Conservation (phyloP, 2,888 invertebrate species). For the Phasia obesa region DNA sequence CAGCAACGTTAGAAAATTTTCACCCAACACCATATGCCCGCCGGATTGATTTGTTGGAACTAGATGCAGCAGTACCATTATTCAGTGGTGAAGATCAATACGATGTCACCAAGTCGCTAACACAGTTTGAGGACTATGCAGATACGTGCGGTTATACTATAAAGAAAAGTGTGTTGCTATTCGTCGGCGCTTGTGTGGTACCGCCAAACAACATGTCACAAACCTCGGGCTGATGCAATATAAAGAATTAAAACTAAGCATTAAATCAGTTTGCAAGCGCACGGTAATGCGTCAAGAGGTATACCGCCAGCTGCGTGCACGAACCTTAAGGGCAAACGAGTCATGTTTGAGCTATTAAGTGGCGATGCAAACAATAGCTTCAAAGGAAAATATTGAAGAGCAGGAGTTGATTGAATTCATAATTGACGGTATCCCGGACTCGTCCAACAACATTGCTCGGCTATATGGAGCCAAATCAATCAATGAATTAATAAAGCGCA, state of each 20-base stretch:
- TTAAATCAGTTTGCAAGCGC: slow-evolving; percentile 7
- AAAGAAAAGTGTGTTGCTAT: slow-evolving; percentile 23
- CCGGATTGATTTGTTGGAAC: too few species aligned
- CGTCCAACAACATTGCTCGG: too few species aligned
- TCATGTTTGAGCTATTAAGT: slow-evolving; percentile 48
- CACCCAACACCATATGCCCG: too few species aligned
- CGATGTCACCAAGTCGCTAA: background rate
- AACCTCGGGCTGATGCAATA: background rate
- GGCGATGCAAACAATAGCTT: slow-evolving; percentile 46
- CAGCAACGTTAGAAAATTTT: too few species aligned
- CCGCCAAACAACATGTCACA: background rate
- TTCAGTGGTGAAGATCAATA: too few species aligned
- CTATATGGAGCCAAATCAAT: too few species aligned
- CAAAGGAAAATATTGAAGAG: too few species aligned
- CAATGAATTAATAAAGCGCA: too few species aligned
- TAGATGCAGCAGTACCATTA: too few species aligned
- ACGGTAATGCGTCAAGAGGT: slow-evolving; percentile 39
- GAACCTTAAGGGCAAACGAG: slow-evolving; percentile 16
- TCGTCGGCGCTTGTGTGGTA: slow-evolving; percentile 12
- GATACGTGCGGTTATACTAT: background rate
- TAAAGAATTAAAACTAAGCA: background rate
- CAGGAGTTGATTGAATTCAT: background rate
- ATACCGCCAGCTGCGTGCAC: slow-evolving; percentile 28
- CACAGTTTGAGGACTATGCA: slow-evolving; percentile 4
- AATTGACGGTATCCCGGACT: too few species aligned